Evolutionary conservation across 2,113 vertebrate species (phyloP).

Genomic region (Ovibos moschatus): DNA sequence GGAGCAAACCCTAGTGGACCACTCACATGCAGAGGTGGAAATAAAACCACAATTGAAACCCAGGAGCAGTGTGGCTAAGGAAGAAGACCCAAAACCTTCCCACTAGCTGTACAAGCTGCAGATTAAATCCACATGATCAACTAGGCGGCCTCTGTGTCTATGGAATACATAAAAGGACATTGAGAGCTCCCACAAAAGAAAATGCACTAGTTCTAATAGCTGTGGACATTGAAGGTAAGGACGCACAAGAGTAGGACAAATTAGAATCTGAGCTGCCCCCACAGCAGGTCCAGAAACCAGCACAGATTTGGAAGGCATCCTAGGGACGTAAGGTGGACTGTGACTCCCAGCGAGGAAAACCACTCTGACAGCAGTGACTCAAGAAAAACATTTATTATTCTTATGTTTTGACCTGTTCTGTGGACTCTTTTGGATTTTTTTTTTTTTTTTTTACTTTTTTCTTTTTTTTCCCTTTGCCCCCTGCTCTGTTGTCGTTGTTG

Average conservation of each 20-base stretch:
- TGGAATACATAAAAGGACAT: not conserved
- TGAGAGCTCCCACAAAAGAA: not conserved
- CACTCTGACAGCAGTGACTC: not conserved
- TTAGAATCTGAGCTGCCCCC: not conserved
- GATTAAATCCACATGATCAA: not conserved
- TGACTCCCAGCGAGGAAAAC: not conserved
- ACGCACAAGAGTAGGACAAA: not conserved
- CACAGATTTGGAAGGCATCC: not conserved
- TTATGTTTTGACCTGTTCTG: not conserved
- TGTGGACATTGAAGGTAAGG: not conserved
- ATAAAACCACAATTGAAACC: not conserved
- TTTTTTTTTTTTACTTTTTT: not conserved
- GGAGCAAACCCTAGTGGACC: not conserved
- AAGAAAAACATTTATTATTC: not conserved
- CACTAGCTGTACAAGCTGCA: not conserved
- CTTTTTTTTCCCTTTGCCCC: not conserved
- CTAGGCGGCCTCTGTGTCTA: not conserved
- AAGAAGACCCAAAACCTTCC: not conserved
- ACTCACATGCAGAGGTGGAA: not conserved
- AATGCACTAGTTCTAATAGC: not conserved
- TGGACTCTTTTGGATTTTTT: not conserved
- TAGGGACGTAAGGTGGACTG: not conserved
- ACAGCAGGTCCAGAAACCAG: not conserved
- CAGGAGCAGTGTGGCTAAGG: not conserved
- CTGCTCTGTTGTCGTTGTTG: not conserved